Percentiles rank a stretch among this genome's conserved stretches.
Evolutionary conservation across 92 coral and sea anemone species (phyloP).

Genomic region (Chrysogorgia sp.): DNA sequence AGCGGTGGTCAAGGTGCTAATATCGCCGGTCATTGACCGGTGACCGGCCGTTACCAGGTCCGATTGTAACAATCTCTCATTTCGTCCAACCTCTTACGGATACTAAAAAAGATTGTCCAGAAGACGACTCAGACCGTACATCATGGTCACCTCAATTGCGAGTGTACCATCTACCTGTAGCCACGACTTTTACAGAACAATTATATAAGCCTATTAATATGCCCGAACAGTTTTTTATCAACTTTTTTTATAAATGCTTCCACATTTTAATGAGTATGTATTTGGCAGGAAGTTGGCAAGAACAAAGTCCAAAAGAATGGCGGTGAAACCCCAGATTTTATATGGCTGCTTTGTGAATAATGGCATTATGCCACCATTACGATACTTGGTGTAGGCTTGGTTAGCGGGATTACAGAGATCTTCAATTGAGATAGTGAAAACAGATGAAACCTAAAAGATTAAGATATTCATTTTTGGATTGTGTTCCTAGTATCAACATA

Average conservation of each 20-base stretch:
- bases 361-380: constrained; percentile 65
- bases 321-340: constrained; percentile 89
- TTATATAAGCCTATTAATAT: too few species aligned
- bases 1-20: too few species aligned
- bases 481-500: too few species aligned
- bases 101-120: too few species aligned
- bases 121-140: too few species aligned
- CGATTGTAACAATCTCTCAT: too few species aligned
- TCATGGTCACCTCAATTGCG: too few species aligned
- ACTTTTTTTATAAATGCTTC: neutral
- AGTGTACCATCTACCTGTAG: too few species aligned
- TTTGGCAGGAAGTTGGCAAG: constrained; percentile 72
- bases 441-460: constrained; percentile 71
- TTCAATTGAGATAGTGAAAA: constrained; percentile 69
- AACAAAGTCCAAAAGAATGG: constrained; percentile 66
- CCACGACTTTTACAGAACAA: too few species aligned
- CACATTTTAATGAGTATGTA: constrained; percentile 30
- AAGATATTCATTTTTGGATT: neutral
- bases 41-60: too few species aligned
- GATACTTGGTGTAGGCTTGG: constrained; percentile 78
- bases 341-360: constrained; percentile 75
- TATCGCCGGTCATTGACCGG: too few species aligned
- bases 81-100: too few species aligned
- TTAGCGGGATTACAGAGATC: constrained; percentile 63
- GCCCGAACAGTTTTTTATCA: neutral